Conservation (phyloP, 2,888 invertebrate species). For the Congeria kusceri region DNA sequence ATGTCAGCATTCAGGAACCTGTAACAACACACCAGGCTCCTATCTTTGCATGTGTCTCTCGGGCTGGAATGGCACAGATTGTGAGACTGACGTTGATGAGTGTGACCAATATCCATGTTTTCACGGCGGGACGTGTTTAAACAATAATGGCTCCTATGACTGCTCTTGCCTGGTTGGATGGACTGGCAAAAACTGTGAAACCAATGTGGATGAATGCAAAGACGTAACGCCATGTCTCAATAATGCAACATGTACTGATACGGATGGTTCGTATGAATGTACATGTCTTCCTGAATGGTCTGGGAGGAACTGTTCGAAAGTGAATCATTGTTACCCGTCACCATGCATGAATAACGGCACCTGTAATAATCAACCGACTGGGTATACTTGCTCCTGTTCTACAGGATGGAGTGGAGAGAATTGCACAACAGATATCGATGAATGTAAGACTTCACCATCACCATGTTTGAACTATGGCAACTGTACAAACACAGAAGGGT, state of each 20-base stretch:
- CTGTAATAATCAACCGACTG: background rate
- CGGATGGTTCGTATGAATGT: background rate
- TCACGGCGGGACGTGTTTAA: constrained; percentile 9
- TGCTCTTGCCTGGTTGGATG: constrained; percentile 1
- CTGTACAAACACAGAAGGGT: constrained; percentile 12
- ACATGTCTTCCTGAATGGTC: background rate
- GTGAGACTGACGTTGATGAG: constrained; percentile 5
- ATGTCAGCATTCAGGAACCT: constrained; percentile 27
- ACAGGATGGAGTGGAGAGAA: background rate
- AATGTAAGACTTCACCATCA: background rate
- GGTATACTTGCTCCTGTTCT: background rate
- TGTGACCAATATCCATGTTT: constrained; percentile 15
- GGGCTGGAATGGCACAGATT: constrained; percentile 9
- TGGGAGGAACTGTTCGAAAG: background rate
- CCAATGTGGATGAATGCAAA: constrained; percentile 12
- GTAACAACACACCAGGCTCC: background rate
- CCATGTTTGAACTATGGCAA: constrained; percentile 5
- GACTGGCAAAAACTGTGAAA: background rate
- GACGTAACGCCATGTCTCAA: background rate
- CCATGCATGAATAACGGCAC: constrained; percentile 1
- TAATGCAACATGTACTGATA: constrained; percentile 1
- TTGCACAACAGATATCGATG: background rate
- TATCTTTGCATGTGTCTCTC: background rate
- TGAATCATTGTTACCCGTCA: background rate
- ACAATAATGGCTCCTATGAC: background rate